Conservation (phyloP, 2,888 invertebrate species). For the Iselma pallidipennis region DNA sequence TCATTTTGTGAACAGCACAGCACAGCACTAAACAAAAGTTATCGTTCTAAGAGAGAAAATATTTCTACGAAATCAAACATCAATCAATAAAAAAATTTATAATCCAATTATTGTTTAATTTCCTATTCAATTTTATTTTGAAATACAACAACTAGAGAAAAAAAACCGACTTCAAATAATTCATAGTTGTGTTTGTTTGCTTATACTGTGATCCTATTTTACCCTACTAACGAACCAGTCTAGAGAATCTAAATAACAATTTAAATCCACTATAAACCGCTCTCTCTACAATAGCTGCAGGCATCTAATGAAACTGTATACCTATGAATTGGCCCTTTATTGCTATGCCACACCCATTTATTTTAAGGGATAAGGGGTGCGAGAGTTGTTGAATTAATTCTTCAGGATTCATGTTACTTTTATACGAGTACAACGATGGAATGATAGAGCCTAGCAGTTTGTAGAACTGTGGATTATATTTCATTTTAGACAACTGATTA, state of each 20-base stretch:
- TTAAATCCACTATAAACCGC: background rate
- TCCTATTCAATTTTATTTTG: too few relatives aligned
- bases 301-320: background rate
- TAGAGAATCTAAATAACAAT: background rate
- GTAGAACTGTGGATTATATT: background rate
- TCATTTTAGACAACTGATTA: background rate
- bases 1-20: too few relatives aligned
- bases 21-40: too few relatives aligned
- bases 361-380: background rate
- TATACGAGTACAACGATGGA: background rate
- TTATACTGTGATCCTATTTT: background rate
- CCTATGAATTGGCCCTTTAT: background rate
- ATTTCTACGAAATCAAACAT: too few relatives aligned
- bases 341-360: background rate
- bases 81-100: too few relatives aligned
- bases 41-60: too few relatives aligned
- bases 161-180: background rate
- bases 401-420: background rate
- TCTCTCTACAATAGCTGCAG: background rate
- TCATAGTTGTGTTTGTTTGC: background rate
- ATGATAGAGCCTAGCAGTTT: background rate
- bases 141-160: background rate
- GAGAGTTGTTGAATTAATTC: background rate
- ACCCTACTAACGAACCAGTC: background rate
- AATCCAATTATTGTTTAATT: too few relatives aligned